These are phyloP conservation scores for Drosophila teissieri DNA, from an alignment of 1,140 invertebrate genomes.

Conservation along the genomic window DNA sequence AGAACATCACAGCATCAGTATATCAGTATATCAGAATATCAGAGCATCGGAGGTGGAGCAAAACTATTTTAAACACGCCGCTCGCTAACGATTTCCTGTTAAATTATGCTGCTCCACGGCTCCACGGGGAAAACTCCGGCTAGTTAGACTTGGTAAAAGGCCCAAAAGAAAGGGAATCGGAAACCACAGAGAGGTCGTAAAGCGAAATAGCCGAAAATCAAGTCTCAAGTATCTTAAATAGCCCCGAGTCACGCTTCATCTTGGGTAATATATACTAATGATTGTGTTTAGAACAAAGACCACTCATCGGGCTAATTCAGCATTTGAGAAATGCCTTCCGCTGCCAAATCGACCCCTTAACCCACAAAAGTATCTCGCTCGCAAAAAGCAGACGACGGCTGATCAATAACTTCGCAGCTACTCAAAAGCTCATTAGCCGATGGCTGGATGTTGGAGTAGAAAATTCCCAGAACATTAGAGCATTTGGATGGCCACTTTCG, in stretches of 20 bases:
- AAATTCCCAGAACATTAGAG: constrained; percentile 43
- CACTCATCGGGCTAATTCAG: constrained; percentile 25
- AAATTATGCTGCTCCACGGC: constrained; percentile 70
- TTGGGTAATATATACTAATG: constrained; percentile 44
- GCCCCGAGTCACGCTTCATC: constrained; percentile 42
- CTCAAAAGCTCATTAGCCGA: constrained; percentile 73
- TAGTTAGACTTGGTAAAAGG: constrained; percentile 16
- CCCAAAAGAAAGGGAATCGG: constrained; percentile 17
- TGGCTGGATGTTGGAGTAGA: constrained; percentile 26
- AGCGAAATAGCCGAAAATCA: constrained; percentile 37
- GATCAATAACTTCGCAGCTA: constrained; percentile 75
- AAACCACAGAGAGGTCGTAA: constrained; percentile 29
- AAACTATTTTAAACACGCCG: constrained; percentile 64
- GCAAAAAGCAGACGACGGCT: constrained; percentile 14
- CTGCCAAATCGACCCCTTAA: constrained; percentile 42
- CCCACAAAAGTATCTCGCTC: constrained; percentile 46
- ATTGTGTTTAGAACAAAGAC: constrained; percentile 35
- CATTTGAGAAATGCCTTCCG: constrained; percentile 22
- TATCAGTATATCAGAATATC: no score
- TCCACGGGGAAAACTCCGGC: constrained; percentile 44
- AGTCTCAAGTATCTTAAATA: constrained; percentile 52
- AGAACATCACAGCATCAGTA: no score
- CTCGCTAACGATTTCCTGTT: constrained; percentile 76
- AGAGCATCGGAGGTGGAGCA: constrained; percentile 7
- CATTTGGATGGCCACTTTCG: constrained; percentile 58